These are phyloP conservation scores for Hydrotaea diabolus DNA, from an alignment of 2,888 invertebrate genomes.

Conservation along the genomic window DNA sequence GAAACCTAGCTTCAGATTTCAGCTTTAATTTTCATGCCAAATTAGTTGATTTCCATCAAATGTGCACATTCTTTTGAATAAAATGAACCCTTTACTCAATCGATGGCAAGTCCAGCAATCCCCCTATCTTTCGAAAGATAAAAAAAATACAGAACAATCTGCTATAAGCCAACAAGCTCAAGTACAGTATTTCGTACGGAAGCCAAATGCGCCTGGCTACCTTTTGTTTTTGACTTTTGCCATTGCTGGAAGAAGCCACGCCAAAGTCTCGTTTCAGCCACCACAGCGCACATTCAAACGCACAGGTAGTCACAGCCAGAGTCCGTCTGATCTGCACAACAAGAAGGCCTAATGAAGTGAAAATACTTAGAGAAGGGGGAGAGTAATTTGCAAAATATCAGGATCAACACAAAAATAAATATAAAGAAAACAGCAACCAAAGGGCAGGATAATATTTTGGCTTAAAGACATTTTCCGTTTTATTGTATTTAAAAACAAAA, in stretches of 20 bases:
- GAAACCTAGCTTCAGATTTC: no score
- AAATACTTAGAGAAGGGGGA: slow-evolving; percentile 1
- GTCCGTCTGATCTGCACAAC: not conserved
- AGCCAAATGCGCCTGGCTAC: not conserved
- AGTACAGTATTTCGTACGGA: no score
- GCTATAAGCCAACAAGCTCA: no score
- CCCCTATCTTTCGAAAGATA: no score
- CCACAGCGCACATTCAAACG: slow-evolving; percentile 36
- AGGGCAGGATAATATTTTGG: slow-evolving; percentile 76
- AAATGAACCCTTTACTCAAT: no score
- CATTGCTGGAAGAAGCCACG: slow-evolving; percentile 56
- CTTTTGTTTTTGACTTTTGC: slow-evolving; percentile 75
- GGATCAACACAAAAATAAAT: slow-evolving; percentile 70
- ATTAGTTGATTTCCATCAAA: no score
- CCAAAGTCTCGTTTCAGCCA: not conserved
- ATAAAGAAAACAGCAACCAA: slow-evolving; percentile 64
- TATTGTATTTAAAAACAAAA: slow-evolving; percentile 74
- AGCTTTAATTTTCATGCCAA: no score
- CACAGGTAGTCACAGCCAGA: slow-evolving; percentile 34
- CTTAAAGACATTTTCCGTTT: slow-evolving; percentile 78
- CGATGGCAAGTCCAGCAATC: no score
- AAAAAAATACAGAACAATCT: no score
- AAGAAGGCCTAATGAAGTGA: not conserved
- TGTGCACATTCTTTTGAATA: no score
- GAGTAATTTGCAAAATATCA: slow-evolving; percentile 39